Base-by-base conservation (phyloP, 2,797 vertebrate genomes). In the Acanthis flammea region DNA sequence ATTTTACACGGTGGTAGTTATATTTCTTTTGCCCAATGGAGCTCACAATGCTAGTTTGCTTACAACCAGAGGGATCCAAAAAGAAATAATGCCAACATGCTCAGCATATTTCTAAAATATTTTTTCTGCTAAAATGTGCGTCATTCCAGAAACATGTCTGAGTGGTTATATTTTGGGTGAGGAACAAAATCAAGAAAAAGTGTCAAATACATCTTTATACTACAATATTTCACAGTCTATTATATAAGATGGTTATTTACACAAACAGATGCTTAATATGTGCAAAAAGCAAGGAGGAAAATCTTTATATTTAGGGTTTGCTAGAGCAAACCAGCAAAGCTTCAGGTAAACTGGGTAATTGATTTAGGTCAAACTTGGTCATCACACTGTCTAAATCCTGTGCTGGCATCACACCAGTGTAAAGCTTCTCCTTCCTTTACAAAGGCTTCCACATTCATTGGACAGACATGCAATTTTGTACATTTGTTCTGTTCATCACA, bases 81-180 rank as follows among this genome's bases (percentile, higher is more conserved):
- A 94, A 42, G 95, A 96, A 96, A 88, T 60, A 93, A 96, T 92
- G 92, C 91, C 95, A 96, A 94, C 92, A 92, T 0, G 16, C 63
- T 90, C 90, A 88, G 77, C 79, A 91, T 94, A 88, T 96, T 96
- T 96, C 95, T 94, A 92, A 95, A 97, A 92, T 95, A 92, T 90
- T 94, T 95, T 94, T 96, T 93, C 92, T 8, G 1, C 92, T 95
- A 89, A 96, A 95, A 89, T 24, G 54, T 86, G 87, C 42, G 14
- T 92, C 95, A 94, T 88, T 96, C 90, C 79, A 94, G 95, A 96
- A 96, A 91, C 85, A 92, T 86, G 92, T 95, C 90, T 95, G 79
- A 95, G 76, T 54, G 70, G 95, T 92, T 94, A 19, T 88, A 82
- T 93, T 95, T 95, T 94, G 91, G 67, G 92, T 88, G 80, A 96